Base-by-base conservation (phyloP, 2,113 vertebrate species). In the Ia io region DNA sequence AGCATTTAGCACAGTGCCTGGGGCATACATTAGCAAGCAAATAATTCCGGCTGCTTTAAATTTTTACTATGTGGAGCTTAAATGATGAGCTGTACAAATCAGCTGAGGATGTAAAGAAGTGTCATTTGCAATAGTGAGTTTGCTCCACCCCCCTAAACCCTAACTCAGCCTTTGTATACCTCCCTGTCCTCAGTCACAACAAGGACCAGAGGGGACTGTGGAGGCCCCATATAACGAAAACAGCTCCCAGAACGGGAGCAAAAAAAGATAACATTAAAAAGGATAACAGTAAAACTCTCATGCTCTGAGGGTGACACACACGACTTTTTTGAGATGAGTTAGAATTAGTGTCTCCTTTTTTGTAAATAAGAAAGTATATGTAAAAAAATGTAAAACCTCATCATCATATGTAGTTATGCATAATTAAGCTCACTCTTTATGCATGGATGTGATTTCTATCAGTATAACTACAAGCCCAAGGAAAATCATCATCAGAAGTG, bases 371-470 rank as follows among this genome's bases (percentile, higher is more conserved):
- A 70, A 95, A 96, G 42, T 83, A 53, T 70, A 88, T 25, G 37
- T 79, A 23, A 96, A 97, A 94, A 86, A 89, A 77, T 11, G 71
- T 80, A 90, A 82, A 93, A 74, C n/a, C 63, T 93, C 87, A 47
- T 70, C 40, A 63, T 90, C 82, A 85, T 78, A 56, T 88, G 82
- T 82, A 94, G 92, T 85, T 96, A 88, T 47, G 80, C 93, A 51
- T 96, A 97, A 97, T 97, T 96, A 97, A 94, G 88, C 93, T 74
- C 73, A 61, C 84, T 96, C 53, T 94, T 90, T 88, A 94, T 92
- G 71, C 84, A 22, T 8, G n/a, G 69, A 63, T 88, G 79, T 94
- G 95, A 96, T 95, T 97, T 93, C 96, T 94, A 95, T 97, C 93
- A 91, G 61, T 49, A 30, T 93, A 97, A 95, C 95, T 53, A 78